phyloP scores from a whole-genome alignment of 2,113 vertebrate species.

The Lamprologus speciosus region DNA sequence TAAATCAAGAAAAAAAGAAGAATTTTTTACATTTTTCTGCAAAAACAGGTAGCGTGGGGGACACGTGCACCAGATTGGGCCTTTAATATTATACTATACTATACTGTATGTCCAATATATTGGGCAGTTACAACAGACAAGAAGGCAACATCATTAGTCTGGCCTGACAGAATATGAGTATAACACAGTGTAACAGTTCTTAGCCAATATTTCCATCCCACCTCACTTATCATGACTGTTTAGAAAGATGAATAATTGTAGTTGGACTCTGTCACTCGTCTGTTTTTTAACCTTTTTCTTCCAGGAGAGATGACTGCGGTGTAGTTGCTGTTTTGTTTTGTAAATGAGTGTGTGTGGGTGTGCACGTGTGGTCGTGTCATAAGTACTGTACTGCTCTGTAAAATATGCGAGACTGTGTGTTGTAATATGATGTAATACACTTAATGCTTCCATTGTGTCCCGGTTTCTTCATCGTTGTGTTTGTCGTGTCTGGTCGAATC shows the following conservation, averaged over 20 bases:
- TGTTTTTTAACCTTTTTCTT: not conserved
- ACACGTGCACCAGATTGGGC: not conserved
- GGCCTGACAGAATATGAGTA: not conserved
- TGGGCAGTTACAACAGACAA: not conserved
- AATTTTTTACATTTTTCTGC: not conserved
- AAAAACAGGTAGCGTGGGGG: not conserved
- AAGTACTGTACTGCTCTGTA: not conserved
- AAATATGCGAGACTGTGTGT: not conserved
- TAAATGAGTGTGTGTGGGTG: not conserved
- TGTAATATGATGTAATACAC: not conserved
- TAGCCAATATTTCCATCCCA: not conserved
- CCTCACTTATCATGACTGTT: not conserved
- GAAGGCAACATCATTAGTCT: constrained; percentile 40
- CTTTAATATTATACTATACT: not conserved
- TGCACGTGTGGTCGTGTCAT: not conserved
- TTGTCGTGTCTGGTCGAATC: not conserved
- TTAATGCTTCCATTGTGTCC: not conserved
- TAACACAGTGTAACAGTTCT: constrained; percentile 44
- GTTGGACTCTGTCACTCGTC: not conserved
- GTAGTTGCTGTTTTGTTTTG: not conserved
- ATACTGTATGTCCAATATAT: constrained; percentile 19
- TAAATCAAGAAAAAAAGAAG: not conserved
- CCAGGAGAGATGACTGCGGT: not conserved
- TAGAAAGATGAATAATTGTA: not conserved
- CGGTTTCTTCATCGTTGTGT: constrained; percentile 52